Evolutionary conservation across 1,140 invertebrate species (phyloP).

Genomic region (Drosophila persimilis): DNA sequence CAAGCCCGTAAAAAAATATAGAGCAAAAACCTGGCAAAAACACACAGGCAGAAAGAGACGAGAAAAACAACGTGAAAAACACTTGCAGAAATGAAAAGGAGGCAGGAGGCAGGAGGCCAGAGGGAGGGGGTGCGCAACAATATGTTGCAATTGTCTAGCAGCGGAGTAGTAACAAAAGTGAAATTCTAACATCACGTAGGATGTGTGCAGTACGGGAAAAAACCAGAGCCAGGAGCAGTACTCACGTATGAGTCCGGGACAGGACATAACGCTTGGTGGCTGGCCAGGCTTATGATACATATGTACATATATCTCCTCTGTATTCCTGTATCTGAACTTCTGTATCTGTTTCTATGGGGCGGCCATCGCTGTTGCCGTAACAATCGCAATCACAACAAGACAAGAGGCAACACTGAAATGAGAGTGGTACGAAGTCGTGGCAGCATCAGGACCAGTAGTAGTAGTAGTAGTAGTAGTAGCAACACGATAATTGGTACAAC

Average conservation of each 20-base stretch:
- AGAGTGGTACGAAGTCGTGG: constrained; percentile 18
- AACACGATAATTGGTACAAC: constrained; percentile 58
- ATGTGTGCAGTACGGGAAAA: constrained; percentile 20
- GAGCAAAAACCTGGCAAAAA: constrained; percentile 23
- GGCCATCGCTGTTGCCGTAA: constrained; percentile 66
- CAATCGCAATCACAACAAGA: constrained; percentile 65
- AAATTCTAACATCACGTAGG: constrained; percentile 65
- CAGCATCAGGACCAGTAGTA: constrained; percentile 5
- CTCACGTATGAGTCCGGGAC: neutral
- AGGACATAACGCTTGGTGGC: constrained; percentile 9
- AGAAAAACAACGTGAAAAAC: constrained; percentile 29
- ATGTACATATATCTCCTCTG: constrained; percentile 4
- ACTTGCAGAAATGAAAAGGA: constrained; percentile 10
- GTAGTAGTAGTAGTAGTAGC: constrained; percentile 31
- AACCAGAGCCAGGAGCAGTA: neutral
- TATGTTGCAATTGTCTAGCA: constrained; percentile 67
- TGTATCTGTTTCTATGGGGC: constrained; percentile 1
- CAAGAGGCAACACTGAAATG: constrained; percentile 20
- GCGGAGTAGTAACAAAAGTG: constrained; percentile 56
- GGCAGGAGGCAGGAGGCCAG: neutral
- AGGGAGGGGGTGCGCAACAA: constrained; percentile 48
- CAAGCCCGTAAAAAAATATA: constrained; percentile 45
- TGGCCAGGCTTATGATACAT: constrained; percentile 43
- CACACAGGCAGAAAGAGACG: neutral
- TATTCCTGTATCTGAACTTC: constrained; percentile 15